These are phyloP conservation scores for Bombylius discolor DNA, from an alignment of 2,888 invertebrate genomes.

Conservation along the genomic window DNA sequence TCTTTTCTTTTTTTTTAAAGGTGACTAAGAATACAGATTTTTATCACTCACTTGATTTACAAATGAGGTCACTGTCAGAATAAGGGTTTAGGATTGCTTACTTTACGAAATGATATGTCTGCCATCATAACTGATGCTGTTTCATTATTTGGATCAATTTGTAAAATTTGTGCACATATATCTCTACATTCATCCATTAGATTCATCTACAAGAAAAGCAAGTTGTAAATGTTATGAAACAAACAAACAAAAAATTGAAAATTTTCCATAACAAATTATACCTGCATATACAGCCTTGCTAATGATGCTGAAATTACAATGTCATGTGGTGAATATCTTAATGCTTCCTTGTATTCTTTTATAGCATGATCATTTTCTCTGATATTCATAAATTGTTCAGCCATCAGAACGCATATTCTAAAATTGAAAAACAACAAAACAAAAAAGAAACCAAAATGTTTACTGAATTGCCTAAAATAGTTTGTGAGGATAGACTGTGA, in stretches of 20 bases:
- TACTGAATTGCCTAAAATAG: background rate
- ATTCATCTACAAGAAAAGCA: constrained; percentile 45
- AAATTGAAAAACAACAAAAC: constrained; percentile 1
- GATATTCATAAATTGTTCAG: constrained; percentile 50
- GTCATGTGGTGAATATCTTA: constrained; percentile 66
- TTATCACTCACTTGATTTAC: background rate
- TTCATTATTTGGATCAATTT: constrained; percentile 78
- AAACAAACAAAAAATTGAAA: constrained; percentile 1
- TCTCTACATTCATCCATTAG: constrained; percentile 79
- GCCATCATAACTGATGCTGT: constrained; percentile 93
- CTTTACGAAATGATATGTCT: constrained; percentile 81
- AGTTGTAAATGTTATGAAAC: constrained; percentile 12
- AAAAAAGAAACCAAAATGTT: background rate
- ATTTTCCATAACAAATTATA: constrained; percentile 21
- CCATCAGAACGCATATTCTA: constrained; percentile 57
- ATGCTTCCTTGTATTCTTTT: constrained; percentile 72
- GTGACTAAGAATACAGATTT: background rate
- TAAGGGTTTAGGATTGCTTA: constrained; percentile 20
- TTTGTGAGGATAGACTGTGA: background rate
- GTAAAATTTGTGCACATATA: constrained; percentile 68
- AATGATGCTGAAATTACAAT: constrained; percentile 55
- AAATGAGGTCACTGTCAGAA: background rate
- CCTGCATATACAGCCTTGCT: constrained; percentile 70
- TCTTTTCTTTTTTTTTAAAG: too few species aligned
- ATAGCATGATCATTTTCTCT: constrained; percentile 65